Conservation (phyloP, 1,140 invertebrate species). For the Micrasema minimum region DNA sequence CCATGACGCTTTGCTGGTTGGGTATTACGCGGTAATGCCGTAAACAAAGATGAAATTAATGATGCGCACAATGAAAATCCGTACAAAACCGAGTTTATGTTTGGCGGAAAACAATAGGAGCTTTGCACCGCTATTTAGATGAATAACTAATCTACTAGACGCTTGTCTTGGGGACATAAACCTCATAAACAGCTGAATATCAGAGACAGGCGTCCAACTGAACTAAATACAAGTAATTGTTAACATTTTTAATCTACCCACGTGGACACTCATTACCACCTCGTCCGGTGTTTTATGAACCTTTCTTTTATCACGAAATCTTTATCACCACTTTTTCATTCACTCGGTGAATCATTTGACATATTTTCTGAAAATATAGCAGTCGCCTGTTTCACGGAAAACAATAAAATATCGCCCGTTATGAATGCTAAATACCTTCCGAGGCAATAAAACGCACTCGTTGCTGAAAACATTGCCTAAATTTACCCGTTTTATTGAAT, state of each 20-base stretch:
- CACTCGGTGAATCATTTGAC: conserved; percentile 3
- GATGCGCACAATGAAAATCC: conserved; percentile 54
- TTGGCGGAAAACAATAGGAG: conserved; percentile 50
- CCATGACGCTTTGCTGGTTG: conserved; percentile 27
- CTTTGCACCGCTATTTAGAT: conserved; percentile 51
- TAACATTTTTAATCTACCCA: background rate
- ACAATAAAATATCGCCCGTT: conserved; percentile 36
- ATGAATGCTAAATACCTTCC: conserved; percentile 38
- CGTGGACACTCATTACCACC: background rate
- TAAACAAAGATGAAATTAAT: conserved; percentile 55
- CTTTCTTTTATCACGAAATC: conserved; percentile 37
- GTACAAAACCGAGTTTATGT: conserved; percentile 53
- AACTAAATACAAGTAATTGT: background rate
- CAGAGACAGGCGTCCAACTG: conserved; percentile 18
- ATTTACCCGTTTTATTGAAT: conserved; percentile 36
- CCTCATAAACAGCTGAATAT: conserved; percentile 37
- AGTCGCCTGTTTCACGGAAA: conserved; percentile 27
- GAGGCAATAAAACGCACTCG: conserved; percentile 50
- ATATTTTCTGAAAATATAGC: conserved; percentile 8
- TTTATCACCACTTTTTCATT: conserved; percentile 22
- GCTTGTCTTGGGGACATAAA: conserved; percentile 28
- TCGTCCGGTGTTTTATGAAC: conserved; percentile 1
- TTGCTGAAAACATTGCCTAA: conserved; percentile 36
- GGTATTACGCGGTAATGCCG: conserved; percentile 52
- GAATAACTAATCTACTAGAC: conserved; percentile 50